Conservation (phyloP, 2,113 vertebrate genomes). For the Hyaena hyaena region DNA sequence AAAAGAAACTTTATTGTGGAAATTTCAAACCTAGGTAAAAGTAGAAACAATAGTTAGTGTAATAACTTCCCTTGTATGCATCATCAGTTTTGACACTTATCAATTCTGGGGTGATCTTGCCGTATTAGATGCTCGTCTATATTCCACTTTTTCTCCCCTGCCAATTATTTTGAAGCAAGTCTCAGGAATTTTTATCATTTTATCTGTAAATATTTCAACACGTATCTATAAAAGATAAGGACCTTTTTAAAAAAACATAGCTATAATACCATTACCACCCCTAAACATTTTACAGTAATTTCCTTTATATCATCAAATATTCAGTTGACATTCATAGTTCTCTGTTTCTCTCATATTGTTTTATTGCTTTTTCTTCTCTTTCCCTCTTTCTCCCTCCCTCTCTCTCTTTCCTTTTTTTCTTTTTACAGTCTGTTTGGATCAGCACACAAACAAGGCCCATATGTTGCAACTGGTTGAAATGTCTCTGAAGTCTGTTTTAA, state of each 20-base stretch:
- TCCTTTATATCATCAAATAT: neutral
- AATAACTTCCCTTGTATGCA: no score
- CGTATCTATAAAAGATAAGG: neutral
- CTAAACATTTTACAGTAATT: neutral
- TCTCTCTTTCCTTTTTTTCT: neutral
- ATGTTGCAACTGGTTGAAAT: constrained; percentile 16
- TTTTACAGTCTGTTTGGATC: constrained; percentile 47
- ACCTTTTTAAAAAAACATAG: neutral
- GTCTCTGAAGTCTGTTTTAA: constrained; percentile 46
- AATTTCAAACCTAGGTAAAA: neutral
- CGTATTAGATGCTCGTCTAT: neutral
- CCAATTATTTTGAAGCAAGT: constrained; percentile 13
- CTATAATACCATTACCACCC: neutral
- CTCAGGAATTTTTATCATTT: neutral
- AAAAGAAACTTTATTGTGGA: neutral
- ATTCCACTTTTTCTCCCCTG: neutral
- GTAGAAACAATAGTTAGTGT: neutral
- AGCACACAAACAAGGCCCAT: constrained; percentile 40
- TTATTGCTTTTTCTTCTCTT: neutral
- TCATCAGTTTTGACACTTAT: neutral
- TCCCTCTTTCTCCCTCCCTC: neutral
- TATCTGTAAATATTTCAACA: constrained; percentile 25
- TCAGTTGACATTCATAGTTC: neutral
- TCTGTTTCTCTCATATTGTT: neutral
- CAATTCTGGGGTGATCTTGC: neutral